Conservation (phyloP, 2,797 vertebrate genomes). For the Alauda arvensis region DNA sequence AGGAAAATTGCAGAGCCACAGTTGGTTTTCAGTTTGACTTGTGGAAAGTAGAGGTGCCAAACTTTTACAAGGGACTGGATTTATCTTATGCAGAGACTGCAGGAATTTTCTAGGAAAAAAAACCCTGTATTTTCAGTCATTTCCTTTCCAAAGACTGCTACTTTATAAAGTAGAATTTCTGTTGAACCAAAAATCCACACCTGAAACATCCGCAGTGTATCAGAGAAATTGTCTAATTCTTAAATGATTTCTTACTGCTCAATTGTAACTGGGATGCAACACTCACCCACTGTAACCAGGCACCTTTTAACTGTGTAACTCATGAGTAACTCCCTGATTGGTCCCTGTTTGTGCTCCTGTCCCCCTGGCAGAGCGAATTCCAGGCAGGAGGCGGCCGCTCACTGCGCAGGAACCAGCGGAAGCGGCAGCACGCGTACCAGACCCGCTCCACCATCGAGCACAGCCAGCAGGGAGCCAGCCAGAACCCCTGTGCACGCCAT, state of each 20-base stretch:
- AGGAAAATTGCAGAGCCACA: not conserved
- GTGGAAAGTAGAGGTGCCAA: not conserved
- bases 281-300: not conserved
- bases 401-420: constrained; percentile 68
- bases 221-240: not conserved
- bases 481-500: constrained; percentile 68
- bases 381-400: not conserved
- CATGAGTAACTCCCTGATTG: fast-evolving
- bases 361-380: not conserved
- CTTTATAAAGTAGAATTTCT: not conserved
- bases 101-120: not conserved
- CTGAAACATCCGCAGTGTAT: fast-evolving
- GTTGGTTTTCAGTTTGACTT: not conserved
- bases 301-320: not conserved
- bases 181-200: fast-evolving
- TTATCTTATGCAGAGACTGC: not conserved
- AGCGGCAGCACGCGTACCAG: constrained; percentile 89
- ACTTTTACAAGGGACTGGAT: not conserved
- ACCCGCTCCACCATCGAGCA: constrained; percentile 90
- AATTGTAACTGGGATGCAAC: fast-evolving
- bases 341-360: not conserved
- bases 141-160: not conserved
- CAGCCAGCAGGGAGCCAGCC: constrained; percentile 67
- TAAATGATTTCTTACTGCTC: fast-evolving
- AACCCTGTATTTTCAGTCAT: fast-evolving